Evolutionary conservation across 2,797 vertebrate genomes (phyloP).

Genomic region (Amphiprion clarkii): DNA sequence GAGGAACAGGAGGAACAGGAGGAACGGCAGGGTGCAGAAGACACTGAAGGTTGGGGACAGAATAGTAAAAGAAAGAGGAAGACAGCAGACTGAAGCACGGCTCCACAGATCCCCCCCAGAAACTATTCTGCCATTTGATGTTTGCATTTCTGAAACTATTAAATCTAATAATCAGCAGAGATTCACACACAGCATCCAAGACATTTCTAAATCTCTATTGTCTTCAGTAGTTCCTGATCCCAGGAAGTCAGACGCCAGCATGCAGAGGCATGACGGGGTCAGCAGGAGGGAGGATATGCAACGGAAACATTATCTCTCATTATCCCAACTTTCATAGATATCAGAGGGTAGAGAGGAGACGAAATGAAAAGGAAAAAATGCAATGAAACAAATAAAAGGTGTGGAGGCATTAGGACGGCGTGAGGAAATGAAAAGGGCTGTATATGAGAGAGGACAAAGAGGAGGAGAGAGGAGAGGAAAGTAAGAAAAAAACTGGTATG

Average conservation of each 20-base stretch:
- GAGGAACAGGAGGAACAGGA: not conserved
- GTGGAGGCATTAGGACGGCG: not conserved
- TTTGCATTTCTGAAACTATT: constrained; percentile 3
- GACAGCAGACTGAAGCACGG: not conserved
- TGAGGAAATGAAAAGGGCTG: constrained; percentile 1
- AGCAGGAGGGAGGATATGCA: not conserved
- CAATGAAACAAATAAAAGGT: not conserved
- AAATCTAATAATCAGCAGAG: not conserved
- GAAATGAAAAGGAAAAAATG: constrained; percentile 1
- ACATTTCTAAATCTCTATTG: constrained; percentile 1
- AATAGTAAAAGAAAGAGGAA: not conserved
- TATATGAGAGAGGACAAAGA: constrained; percentile 14
- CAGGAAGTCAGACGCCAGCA: constrained; percentile 8
- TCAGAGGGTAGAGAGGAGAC: constrained; percentile 23
- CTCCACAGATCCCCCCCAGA: not conserved
- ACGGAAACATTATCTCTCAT: constrained; percentile 38
- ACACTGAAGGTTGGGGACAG: not conserved
- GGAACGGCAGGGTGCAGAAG: not conserved
- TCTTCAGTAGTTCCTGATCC: constrained; percentile 11
- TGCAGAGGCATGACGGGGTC: not conserved
- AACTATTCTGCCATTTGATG: not conserved
- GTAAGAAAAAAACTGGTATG: constrained; percentile 15
- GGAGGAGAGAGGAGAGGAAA: not conserved
- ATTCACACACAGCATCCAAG: constrained; percentile 1
- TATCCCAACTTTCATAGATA: constrained; percentile 42